phyloP scores from a whole-genome alignment of 1,140 invertebrate genomes.

The Drosophila nannoptera region DNA sequence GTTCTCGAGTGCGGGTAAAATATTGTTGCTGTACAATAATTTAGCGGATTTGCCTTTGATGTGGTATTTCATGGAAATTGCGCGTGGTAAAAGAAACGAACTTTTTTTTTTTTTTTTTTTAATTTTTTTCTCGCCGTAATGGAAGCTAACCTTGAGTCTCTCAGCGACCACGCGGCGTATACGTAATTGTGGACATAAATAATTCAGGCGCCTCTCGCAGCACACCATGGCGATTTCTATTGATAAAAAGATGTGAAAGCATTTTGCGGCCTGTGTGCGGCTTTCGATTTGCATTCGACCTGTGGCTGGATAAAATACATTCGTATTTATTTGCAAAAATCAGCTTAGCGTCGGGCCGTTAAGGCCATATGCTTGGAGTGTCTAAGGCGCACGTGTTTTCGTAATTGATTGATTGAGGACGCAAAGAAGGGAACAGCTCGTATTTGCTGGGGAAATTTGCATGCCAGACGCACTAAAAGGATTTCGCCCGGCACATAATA shows the following conservation, averaged over 20 bases:
- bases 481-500: neutral
- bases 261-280: constrained; percentile 14
- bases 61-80: constrained; percentile 23
- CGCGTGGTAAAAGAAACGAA: constrained; percentile 47
- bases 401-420: constrained; percentile 59
- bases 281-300: constrained; percentile 53
- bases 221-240: neutral
- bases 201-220: constrained; percentile 10
- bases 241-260: constrained; percentile 1
- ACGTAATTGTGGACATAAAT: constrained; percentile 25
- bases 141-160: constrained; percentile 23
- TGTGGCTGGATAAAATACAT: constrained; percentile 34
- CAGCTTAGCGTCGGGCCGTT: constrained; percentile 17
- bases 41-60: constrained; percentile 36
- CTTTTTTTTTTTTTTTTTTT: no score
- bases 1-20: constrained; percentile 1
- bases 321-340: constrained; percentile 42
- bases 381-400: constrained; percentile 48
- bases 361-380: constrained; percentile 12
- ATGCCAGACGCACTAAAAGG: constrained; percentile 22
- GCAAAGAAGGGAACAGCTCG: constrained; percentile 57
- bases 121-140: no score
- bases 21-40: constrained; percentile 9
- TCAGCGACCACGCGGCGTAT: constrained; percentile 19
- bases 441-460: constrained; percentile 5